These are phyloP conservation scores for Microvelia longipes DNA, from an alignment of 1,140 invertebrate genomes.

Conservation along the genomic window DNA sequence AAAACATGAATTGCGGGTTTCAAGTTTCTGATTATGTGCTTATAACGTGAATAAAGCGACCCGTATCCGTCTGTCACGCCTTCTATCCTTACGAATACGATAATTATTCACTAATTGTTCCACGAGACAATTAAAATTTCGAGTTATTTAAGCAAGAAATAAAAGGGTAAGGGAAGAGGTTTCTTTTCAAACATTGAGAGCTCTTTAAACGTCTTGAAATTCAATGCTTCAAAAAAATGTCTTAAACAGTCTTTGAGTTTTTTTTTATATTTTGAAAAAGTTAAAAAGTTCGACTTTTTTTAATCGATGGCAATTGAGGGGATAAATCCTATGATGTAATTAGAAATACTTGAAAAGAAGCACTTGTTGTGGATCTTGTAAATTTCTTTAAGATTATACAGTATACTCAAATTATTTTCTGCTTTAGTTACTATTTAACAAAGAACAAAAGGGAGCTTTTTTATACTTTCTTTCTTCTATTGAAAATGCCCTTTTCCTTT, in stretches of 20 bases:
- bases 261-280: too few species aligned
- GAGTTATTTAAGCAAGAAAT: not conserved
- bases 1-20: not conserved
- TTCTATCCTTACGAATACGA: not conserved
- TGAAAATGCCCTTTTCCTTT: too few species aligned
- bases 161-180: not conserved
- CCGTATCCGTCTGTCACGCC: not conserved
- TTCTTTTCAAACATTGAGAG: not conserved
- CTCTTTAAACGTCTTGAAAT: not conserved
- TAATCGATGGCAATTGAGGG: not conserved
- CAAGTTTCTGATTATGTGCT: not conserved
- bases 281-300: not conserved
- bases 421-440: too few species aligned
- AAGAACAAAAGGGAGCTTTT: too few species aligned
- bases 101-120: not conserved
- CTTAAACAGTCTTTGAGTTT: too few species aligned
- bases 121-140: not conserved
- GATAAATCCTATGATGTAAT: too few species aligned
- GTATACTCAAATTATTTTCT: too few species aligned
- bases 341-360: too few species aligned
- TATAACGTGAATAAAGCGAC: not conserved
- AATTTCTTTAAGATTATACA: too few species aligned
- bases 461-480: too few species aligned
- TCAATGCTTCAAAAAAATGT: not conserved
- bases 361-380: too few species aligned